Percentiles rank a stretch among this genome's conserved stretches.
Conservation (phyloP, 2,797 vertebrate species). For the Peromyscus eremicus region DNA sequence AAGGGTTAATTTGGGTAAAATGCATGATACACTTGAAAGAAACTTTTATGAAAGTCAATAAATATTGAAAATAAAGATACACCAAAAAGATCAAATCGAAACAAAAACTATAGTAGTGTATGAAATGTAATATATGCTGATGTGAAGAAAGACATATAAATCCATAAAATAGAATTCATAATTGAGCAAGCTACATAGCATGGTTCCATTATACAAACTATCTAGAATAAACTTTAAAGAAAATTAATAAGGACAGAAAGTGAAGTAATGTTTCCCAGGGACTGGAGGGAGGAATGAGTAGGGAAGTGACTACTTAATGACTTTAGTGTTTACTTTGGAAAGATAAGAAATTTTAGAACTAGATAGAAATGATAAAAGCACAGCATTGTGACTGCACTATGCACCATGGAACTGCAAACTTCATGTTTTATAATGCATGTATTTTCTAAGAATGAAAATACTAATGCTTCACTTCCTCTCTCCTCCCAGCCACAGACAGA, state of each 20-base stretch:
- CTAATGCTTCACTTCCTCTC: not conserved
- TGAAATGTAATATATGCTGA: not conserved
- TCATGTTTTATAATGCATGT: not conserved
- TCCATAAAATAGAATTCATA: not conserved
- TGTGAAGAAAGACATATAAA: not conserved
- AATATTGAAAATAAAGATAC: not conserved
- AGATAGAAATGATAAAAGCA: not conserved
- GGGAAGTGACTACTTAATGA: not conserved
- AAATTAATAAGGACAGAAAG: not conserved
- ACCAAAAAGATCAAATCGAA: not conserved
- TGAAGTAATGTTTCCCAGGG: not conserved
- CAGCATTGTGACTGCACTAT: not conserved
- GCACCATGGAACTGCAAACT: not conserved
- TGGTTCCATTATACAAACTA: not conserved
- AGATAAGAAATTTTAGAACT: not conserved
- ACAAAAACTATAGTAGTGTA: not conserved
- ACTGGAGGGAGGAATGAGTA: not conserved
- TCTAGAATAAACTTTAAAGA: not conserved
- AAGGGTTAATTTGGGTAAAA: not conserved
- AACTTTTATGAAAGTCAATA: not conserved
- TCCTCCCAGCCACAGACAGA: not conserved
- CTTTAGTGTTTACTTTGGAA: not conserved
- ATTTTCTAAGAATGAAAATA: constrained; percentile 9
- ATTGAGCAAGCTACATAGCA: not conserved
- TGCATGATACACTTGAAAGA: not conserved